A percentile compares a stretch with the other conserved stretches of the same genome.
Evolutionary conservation across 2,797 vertebrate species (phyloP).

Genomic region (Spinus pinus): DNA sequence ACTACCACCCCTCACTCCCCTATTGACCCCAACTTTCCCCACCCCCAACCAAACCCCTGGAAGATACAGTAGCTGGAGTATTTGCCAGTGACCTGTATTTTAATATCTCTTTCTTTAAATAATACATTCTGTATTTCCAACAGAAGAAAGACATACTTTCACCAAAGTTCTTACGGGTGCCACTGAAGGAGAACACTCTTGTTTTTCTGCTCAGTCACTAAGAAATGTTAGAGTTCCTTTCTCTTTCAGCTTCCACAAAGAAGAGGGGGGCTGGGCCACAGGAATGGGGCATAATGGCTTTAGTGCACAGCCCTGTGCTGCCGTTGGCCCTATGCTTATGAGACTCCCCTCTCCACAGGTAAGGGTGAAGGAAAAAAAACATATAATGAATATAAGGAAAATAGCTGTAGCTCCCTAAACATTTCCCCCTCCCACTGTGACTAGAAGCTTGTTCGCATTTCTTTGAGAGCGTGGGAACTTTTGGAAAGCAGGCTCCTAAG

Average conservation of each 20-base stretch:
- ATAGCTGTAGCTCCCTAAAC: neutral
- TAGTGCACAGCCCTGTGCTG: neutral
- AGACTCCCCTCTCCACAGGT: neutral
- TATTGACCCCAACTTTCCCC: neutral
- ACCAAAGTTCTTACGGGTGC: neutral
- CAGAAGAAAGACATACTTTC: neutral
- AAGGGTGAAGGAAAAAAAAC: neutral
- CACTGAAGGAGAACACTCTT: neutral
- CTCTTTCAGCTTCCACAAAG: neutral
- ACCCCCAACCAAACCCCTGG: neutral
- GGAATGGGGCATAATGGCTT: neutral
- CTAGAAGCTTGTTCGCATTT: neutral
- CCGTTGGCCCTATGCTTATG: neutral
- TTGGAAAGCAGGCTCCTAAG: neutral
- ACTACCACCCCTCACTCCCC: neutral
- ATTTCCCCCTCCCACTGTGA: neutral
- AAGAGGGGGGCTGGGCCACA: neutral
- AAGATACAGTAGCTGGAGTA: neutral
- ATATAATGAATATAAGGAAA: slow-evolving; percentile 14
- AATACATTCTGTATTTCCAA: neutral
- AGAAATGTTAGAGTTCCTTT: neutral
- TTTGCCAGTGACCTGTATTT: neutral
- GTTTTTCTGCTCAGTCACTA: neutral
- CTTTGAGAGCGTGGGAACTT: neutral
- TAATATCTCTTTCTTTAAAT: neutral